These are phyloP conservation scores for Bimastos eiseni DNA, from an alignment of 2,888 invertebrate species.

Conservation along the genomic window DNA sequence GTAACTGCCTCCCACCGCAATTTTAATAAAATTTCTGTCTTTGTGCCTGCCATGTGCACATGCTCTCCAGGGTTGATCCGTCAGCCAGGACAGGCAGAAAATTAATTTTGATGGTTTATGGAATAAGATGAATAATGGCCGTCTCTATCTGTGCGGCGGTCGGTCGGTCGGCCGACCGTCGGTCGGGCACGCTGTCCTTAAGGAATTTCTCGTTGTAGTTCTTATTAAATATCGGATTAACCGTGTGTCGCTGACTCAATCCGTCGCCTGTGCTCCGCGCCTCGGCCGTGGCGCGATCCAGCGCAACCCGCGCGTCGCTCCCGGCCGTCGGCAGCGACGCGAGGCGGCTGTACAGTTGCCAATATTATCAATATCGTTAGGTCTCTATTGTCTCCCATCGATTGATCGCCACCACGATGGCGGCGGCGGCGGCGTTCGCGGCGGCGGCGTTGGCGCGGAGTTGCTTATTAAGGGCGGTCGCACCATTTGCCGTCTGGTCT, in stretches of 20 bases:
- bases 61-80: background rate
- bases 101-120: conserved; percentile 13
- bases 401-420: conserved; percentile 19
- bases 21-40: conserved; percentile 14
- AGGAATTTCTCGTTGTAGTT: conserved; percentile 13
- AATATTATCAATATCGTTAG: conserved; percentile 25
- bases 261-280: conserved; percentile 9
- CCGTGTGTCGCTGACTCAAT: conserved; percentile 13
- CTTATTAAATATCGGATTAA: conserved; percentile 13
- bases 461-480: conserved; percentile 24
- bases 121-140: conserved; percentile 13
- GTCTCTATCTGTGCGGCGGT: background rate
- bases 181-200: background rate
- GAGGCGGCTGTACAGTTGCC: background rate
- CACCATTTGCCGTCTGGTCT: conserved; percentile 25
- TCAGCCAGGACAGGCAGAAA: conserved; percentile 26
- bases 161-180: background rate
- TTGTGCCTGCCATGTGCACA: conserved; percentile 8
- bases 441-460: conserved; percentile 1
- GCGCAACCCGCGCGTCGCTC: conserved; percentile 14
- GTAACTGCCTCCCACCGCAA: background rate
- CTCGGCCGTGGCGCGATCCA: conserved; percentile 8
- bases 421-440: background rate
- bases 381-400: conserved; percentile 22
- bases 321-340: background rate